A percentile compares a stretch with the other conserved stretches of the same genome.
phyloP scores from a whole-genome alignment of 2,888 invertebrate species.

The Troides oblongomaculatus region DNA sequence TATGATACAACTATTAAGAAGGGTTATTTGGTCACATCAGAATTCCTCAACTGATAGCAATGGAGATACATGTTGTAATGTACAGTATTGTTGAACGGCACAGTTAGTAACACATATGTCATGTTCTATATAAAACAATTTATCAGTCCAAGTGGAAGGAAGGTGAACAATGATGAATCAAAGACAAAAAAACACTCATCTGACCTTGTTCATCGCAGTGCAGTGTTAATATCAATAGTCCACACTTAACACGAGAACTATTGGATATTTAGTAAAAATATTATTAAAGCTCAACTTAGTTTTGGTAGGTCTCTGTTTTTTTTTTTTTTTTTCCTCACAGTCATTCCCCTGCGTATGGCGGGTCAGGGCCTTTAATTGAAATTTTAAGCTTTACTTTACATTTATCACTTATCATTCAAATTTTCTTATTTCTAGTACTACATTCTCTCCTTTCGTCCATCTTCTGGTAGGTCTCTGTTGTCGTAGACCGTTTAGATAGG shows the following conservation, averaged over 20 bases:
- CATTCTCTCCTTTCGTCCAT: no score
- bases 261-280: no score
- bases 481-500: no score
- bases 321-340: no score
- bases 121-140: neutral
- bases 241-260: neutral
- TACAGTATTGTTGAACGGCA: neutral
- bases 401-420: no score
- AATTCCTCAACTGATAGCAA: neutral
- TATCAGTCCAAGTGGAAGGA: neutral
- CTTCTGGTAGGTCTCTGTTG: no score
- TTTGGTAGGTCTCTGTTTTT: no score
- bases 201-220: neutral
- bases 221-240: neutral
- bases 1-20: constrained; percentile 2
- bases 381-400: no score
- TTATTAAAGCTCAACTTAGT: no score
- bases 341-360: no score
- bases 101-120: neutral
- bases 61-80: neutral
- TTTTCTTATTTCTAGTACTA: no score
- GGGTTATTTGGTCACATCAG: neutral
- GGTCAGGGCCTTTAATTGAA: no score
- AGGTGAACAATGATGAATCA: neutral
- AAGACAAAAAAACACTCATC: neutral